These are phyloP conservation scores for Neomorphus geoffroyi DNA, from an alignment of 2,797 vertebrate species.

Conservation along the genomic window DNA sequence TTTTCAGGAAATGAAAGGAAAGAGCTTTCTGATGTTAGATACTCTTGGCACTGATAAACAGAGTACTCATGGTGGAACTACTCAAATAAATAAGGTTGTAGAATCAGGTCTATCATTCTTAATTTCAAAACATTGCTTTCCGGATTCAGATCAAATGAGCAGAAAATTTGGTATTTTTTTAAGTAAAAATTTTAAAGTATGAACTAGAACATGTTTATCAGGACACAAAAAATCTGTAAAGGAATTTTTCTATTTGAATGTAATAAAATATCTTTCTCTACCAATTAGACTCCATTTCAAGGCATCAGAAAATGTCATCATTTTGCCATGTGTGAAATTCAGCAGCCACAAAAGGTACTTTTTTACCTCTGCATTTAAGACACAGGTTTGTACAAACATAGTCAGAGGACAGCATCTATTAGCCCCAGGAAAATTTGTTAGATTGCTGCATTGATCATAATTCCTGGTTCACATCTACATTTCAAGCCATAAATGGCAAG, in stretches of 20 bases:
- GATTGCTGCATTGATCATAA: neutral
- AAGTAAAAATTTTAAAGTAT: neutral
- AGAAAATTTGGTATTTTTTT: neutral
- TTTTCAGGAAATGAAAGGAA: conserved; percentile 8
- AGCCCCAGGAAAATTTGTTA: neutral
- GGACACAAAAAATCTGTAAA: neutral
- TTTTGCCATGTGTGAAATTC: neutral
- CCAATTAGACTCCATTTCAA: neutral
- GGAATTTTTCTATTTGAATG: neutral
- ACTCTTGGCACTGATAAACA: neutral
- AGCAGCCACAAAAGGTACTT: neutral
- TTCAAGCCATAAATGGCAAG: neutral
- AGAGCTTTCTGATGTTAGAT: neutral
- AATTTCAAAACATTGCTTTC: neutral
- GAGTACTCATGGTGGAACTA: neutral
- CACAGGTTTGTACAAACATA: neutral
- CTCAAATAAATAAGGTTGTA: neutral
- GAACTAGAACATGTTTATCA: neutral
- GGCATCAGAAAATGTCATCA: neutral
- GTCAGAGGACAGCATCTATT: neutral
- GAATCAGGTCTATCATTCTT: neutral
- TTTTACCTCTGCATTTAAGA: neutral
- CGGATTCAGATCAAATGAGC: neutral
- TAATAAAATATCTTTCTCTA: neutral
- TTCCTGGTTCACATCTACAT: neutral